A percentile compares a stretch with the other conserved stretches of the same genome.
Conservation (phyloP, 2,113 vertebrate species). For the Corythoichthys intestinalis region DNA sequence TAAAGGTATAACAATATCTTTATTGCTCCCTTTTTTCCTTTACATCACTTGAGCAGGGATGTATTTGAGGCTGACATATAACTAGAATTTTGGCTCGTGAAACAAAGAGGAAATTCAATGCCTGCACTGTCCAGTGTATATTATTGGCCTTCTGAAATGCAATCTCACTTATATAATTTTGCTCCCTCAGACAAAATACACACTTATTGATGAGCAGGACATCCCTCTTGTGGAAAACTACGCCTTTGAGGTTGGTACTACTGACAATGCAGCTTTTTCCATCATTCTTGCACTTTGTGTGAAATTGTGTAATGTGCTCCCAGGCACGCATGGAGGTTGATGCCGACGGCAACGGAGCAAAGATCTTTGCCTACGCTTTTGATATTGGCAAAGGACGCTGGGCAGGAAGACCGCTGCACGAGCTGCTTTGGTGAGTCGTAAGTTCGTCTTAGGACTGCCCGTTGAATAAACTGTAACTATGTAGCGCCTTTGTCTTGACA, state of each 20-base stretch:
- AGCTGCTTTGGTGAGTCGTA: conserved; percentile 89
- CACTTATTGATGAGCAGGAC: conserved; percentile 94
- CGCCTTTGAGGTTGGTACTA: conserved; percentile 87
- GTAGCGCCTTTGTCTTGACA: not conserved
- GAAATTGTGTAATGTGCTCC: not conserved
- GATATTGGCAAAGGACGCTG: conserved; percentile 93
- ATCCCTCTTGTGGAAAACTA: conserved; percentile 97
- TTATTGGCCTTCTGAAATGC: not conserved
- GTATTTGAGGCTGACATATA: too few species aligned
- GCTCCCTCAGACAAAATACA: conserved; percentile 89
- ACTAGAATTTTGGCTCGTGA: too few species aligned
- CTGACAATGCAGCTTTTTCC: not conserved
- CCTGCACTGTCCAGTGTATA: not conserved
- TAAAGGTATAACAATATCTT: too few species aligned
- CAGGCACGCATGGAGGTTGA: conserved; percentile 98
- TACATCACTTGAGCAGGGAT: too few species aligned
- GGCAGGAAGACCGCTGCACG: conserved; percentile 88
- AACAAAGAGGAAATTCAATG: too few species aligned
- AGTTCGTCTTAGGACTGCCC: not conserved
- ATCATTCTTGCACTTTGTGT: not conserved
- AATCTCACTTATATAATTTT: not conserved
- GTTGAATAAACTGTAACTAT: not conserved
- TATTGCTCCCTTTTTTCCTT: too few species aligned
- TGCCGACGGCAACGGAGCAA: conserved; percentile 95
- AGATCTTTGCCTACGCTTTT: conserved; percentile 96